Evolutionary conservation across 2,113 vertebrate species (phyloP).

Genomic region (Perccottus glenii): DNA sequence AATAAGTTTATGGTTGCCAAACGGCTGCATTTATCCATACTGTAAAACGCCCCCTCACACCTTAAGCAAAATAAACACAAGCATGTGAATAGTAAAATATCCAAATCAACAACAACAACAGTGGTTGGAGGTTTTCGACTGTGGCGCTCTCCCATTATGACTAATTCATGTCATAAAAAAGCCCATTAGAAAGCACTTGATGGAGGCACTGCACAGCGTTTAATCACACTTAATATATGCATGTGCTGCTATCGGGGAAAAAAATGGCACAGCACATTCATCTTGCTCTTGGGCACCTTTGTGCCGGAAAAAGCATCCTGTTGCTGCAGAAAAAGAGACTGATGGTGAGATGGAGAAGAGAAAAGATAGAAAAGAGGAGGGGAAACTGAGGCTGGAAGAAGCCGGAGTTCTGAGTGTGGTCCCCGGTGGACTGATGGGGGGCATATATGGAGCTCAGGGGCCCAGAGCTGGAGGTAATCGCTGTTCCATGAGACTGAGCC

Average conservation of each 20-base stretch:
- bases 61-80: constrained; percentile 54
- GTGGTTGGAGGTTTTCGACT: constrained; percentile 67
- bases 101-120: constrained; percentile 70
- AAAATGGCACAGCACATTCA: constrained; percentile 60
- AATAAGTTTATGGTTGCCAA: constrained; percentile 36
- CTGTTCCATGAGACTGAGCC: constrained; percentile 58
- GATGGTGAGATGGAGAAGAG: constrained; percentile 1
- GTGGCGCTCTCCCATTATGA: constrained; percentile 75
- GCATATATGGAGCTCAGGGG: constrained; percentile 52
- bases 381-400: constrained; percentile 42
- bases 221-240: constrained; percentile 84
- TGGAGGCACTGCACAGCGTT: constrained; percentile 77
- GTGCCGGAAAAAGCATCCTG: constrained; percentile 56
- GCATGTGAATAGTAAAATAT: constrained; percentile 63
- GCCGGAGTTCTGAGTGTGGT: constrained; percentile 31
- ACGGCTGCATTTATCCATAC: constrained; percentile 45
- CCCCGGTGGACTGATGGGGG: constrained; percentile 53
- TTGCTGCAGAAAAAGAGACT: constrained; percentile 48
- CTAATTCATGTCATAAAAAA: constrained; percentile 83
- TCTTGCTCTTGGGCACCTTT: constrained; percentile 75
- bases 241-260: constrained; percentile 69
- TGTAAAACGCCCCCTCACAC: constrained; percentile 48
- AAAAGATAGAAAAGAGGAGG: constrained; percentile 6
- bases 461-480: constrained; percentile 58
- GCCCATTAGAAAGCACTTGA: constrained; percentile 82